Conservation (phyloP, 2,113 vertebrate species). For the Podocnemis expansa region DNA sequence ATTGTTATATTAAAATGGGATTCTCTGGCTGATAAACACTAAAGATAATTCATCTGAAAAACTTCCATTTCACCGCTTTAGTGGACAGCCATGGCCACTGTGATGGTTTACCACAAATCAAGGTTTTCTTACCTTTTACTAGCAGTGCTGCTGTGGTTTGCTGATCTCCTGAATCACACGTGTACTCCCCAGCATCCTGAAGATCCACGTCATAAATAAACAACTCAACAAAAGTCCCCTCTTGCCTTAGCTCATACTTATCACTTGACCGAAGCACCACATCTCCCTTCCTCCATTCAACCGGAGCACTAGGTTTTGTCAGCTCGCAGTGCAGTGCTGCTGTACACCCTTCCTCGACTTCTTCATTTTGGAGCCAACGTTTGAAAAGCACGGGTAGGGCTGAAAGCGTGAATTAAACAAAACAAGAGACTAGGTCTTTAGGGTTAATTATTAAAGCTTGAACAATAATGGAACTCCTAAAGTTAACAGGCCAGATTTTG, state of each 20-base stretch:
- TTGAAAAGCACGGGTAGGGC: slow-evolving; percentile 60
- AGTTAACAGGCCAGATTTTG: fast-evolving
- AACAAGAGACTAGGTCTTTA: fast-evolving
- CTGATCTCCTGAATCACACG: slow-evolving; percentile 80
- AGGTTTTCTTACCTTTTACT: slow-evolving; percentile 82
- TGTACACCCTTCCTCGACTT: slow-evolving; percentile 64
- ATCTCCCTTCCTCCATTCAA: slow-evolving; percentile 84
- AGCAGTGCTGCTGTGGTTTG: slow-evolving; percentile 79
- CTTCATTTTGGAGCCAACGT: slow-evolving; percentile 75
- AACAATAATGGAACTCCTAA: fast-evolving
- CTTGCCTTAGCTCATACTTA: slow-evolving; percentile 83
- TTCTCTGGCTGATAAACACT: fast-evolving
- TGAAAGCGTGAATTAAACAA: not conserved
- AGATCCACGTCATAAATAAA: slow-evolving; percentile 74
- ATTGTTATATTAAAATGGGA: not conserved
- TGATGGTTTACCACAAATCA: too few species aligned
- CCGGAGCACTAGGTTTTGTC: slow-evolving; percentile 74
- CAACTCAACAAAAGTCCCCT: slow-evolving; percentile 81
- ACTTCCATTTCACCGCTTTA: fast-evolving
- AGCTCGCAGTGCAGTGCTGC: slow-evolving; percentile 74
- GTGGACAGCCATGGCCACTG: not conserved
- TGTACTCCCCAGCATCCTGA: slow-evolving; percentile 81
- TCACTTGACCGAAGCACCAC: slow-evolving; percentile 60
- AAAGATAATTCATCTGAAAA: not conserved
- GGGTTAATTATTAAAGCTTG: not conserved